Percentiles rank a stretch among this genome's conserved stretches.
These are phyloP conservation scores for Tethea ocularis DNA, from an alignment of 2,888 invertebrate species.

Conservation along the genomic window DNA sequence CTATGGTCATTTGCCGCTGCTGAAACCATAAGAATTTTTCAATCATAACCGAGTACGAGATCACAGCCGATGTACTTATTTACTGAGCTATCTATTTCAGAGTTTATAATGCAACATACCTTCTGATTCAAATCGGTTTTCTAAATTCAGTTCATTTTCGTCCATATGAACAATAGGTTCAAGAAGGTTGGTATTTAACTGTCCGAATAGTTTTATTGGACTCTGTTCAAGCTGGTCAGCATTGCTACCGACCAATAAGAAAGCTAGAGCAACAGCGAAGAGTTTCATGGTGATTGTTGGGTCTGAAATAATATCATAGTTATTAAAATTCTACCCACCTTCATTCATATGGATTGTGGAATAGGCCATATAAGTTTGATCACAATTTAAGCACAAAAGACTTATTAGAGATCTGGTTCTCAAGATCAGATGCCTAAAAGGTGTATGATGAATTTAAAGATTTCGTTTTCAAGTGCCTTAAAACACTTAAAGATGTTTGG, in stretches of 20 bases:
- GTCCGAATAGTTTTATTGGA: background rate
- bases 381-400: background rate
- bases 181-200: background rate
- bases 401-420: background rate
- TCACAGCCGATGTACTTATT: too few species aligned
- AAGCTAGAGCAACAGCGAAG: background rate
- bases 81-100: too few species aligned
- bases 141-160: background rate
- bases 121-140: background rate
- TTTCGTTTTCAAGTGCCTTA: too few species aligned
- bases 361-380: too few species aligned
- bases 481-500: too few species aligned
- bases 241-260: background rate
- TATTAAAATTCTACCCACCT: too few species aligned
- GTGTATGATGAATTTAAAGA: too few species aligned
- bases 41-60: too few species aligned
- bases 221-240: background rate
- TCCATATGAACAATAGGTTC: background rate
- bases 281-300: slow-evolving; percentile 1
- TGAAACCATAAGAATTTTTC: background rate
- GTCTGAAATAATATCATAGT: background rate
- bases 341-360: too few species aligned
- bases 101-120: background rate
- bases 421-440: background rate
- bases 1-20: background rate